Conservation (phyloP, 2,888 invertebrate genomes). For the Acrobasis repandana region DNA sequence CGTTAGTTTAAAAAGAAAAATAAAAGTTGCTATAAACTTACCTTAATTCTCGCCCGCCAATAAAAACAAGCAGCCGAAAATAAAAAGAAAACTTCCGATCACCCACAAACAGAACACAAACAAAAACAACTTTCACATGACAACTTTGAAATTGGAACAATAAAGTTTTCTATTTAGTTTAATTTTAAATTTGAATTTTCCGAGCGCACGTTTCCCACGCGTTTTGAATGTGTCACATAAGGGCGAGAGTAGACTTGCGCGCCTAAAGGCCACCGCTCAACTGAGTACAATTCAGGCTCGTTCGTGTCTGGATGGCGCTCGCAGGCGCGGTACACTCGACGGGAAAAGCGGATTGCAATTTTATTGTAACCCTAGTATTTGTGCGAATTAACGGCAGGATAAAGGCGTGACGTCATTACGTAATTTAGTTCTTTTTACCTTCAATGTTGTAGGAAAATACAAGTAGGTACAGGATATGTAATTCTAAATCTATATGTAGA, state of each 20-base stretch:
- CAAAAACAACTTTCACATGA: conserved; percentile 21
- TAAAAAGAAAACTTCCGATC: conserved; percentile 18
- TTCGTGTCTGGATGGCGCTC: conserved; percentile 28
- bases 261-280: conserved; percentile 44
- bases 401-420: conserved; percentile 4
- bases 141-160: conserved; percentile 32
- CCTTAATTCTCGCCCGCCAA: conserved; percentile 18
- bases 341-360: conserved; percentile 8
- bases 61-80: conserved; percentile 5
- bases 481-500: too few species aligned
- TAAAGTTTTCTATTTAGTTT: conserved; percentile 25
- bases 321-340: conserved; percentile 28
- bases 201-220: conserved; percentile 32
- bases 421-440: too few species aligned
- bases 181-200: conserved; percentile 42
- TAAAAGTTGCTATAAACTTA: conserved; percentile 14
- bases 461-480: too few species aligned
- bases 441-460: too few species aligned
- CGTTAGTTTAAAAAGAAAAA: background rate
- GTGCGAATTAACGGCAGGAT: background rate
- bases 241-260: conserved; percentile 45
- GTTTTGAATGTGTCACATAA: conserved; percentile 28
- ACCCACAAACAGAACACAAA: conserved; percentile 23
- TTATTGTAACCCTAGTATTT: background rate
- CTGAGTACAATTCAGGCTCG: conserved; percentile 27